Conservation (phyloP, 2,113 vertebrate genomes). For the Hippocampus abdominalis region DNA sequence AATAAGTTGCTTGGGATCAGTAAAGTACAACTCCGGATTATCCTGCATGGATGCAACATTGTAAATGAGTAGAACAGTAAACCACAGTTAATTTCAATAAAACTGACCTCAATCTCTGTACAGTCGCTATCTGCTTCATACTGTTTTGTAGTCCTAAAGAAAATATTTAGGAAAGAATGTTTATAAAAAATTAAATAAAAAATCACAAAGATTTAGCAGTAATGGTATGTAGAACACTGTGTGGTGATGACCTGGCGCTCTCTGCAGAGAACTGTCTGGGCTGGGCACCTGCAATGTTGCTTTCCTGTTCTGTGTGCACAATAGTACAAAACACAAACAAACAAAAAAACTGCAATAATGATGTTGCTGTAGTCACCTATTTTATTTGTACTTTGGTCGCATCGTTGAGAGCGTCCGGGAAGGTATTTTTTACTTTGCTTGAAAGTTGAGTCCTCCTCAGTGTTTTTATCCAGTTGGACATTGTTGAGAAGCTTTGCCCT, state of each 20-base stretch:
- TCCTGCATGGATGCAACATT: constrained; percentile 52
- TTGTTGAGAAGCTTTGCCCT: constrained; percentile 35
- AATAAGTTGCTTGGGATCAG: constrained; percentile 84
- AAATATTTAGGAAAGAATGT: neutral
- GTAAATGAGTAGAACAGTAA: neutral
- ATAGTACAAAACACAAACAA: neutral
- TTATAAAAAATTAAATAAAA: neutral
- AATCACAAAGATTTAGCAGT: neutral
- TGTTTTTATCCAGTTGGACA: neutral
- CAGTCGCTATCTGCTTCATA: constrained; percentile 27
- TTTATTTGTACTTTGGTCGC: neutral
- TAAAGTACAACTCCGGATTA: constrained; percentile 82
- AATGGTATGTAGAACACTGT: constrained; percentile 30
- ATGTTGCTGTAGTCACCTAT: neutral
- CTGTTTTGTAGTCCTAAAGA: constrained; percentile 36
- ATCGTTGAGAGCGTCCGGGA: neutral
- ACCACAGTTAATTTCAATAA: neutral
- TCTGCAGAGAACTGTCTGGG: constrained; percentile 17
- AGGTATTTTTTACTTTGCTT: constrained; percentile 15
- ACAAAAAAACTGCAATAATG: neutral
- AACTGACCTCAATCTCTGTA: constrained; percentile 66
- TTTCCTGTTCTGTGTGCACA: constrained; percentile 40
- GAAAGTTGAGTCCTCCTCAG: neutral
- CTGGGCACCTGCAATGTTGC: constrained; percentile 13
- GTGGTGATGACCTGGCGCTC: constrained; percentile 3